A percentile compares a stretch with the other conserved stretches of the same genome.
Conservation (phyloP, 2,888 invertebrate genomes). For the Brachyptera risi region DNA sequence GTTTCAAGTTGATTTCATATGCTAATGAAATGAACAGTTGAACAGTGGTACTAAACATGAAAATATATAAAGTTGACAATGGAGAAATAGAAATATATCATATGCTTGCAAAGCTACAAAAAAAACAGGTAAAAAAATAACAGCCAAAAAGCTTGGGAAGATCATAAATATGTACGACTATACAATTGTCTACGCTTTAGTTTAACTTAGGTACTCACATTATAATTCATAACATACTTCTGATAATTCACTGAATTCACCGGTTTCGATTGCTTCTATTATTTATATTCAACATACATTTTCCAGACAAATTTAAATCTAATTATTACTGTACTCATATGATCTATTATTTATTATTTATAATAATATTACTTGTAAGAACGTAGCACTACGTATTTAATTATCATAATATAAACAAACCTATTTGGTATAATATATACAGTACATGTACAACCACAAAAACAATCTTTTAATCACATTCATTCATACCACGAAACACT, state of each 20-base stretch:
- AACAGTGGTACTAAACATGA: too few species aligned
- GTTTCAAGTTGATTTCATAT: too few species aligned
- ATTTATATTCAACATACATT: too few species aligned
- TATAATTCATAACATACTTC: too few species aligned
- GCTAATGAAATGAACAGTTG: too few species aligned
- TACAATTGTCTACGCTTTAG: too few species aligned
- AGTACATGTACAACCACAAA: conserved; percentile 3
- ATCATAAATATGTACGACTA: neutral
- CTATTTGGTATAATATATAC: conserved; percentile 2
- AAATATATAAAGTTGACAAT: conserved; percentile 1
- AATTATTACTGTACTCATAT: neutral
- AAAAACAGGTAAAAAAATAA: conserved; percentile 10
- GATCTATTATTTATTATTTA: neutral
- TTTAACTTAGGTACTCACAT: too few species aligned
- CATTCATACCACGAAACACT: conserved; percentile 1
- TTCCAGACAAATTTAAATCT: conserved; percentile 4
- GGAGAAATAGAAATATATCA: neutral
- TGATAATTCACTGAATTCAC: too few species aligned
- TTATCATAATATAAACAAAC: conserved; percentile 5
- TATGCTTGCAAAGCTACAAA: conserved; percentile 13
- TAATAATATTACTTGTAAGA: neutral
- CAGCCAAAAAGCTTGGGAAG: conserved; percentile 14
- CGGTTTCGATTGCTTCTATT: too few species aligned
- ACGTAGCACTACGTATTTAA: too few species aligned
- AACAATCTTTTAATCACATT: neutral